Evolutionary conservation across 1,140 invertebrate species (phyloP).

Genomic region (Apis cerana): DNA sequence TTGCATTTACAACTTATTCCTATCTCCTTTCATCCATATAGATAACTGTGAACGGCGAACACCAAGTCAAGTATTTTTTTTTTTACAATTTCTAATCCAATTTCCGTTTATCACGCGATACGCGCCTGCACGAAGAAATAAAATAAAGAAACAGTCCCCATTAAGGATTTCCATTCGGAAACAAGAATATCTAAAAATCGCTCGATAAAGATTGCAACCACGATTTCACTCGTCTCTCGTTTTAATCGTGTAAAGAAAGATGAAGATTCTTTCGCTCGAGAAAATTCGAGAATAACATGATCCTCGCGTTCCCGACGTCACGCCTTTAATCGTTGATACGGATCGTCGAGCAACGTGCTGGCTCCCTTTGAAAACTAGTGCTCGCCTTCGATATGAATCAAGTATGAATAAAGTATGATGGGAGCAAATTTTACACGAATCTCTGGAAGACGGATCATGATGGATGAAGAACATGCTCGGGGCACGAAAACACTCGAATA

Average conservation of each 20-base stretch:
- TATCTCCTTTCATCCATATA: background rate
- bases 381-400: background rate
- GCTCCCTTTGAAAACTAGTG: background rate
- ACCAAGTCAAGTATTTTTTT: no score
- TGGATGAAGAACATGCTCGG: background rate
- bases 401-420: background rate
- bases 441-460: background rate
- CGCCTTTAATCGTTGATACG: background rate
- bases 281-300: no score
- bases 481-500: background rate
- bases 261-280: background rate
- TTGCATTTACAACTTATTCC: background rate
- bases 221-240: no score
- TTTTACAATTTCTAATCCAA: slow-evolving; percentile 3
- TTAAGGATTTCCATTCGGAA: background rate
- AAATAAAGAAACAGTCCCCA: background rate
- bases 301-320: no score
- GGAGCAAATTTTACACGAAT: slow-evolving; percentile 2
- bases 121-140: background rate
- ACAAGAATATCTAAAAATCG: background rate
- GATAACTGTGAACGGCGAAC: background rate
- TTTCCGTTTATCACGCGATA: background rate
- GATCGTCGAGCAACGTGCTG: background rate
- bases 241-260: no score
- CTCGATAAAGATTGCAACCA: background rate